phyloP scores from a whole-genome alignment of 2,888 invertebrate species.

The Hetaerina titia region DNA sequence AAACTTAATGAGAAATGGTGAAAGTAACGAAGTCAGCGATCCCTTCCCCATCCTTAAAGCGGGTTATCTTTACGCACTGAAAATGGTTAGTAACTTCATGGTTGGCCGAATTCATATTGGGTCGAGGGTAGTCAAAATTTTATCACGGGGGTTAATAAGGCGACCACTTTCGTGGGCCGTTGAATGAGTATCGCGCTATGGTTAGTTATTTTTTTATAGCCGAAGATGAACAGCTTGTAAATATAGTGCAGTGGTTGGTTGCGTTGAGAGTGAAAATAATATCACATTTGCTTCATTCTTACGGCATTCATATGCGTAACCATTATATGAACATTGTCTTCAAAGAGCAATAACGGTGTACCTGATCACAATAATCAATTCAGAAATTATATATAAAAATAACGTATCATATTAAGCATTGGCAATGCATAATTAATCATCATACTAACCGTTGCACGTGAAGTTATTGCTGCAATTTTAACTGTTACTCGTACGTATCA shows the following conservation, averaged over 20 bases:
- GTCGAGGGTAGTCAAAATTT: constrained; percentile 24
- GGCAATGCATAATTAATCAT: too few relatives aligned
- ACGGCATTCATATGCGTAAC: too few relatives aligned
- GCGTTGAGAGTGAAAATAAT: neutral
- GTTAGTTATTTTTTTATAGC: neutral
- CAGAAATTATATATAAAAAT: too few relatives aligned
- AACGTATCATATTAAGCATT: too few relatives aligned
- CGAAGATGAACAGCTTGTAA: neutral
- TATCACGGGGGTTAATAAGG: constrained; percentile 11
- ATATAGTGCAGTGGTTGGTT: neutral
- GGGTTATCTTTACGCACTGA: constrained; percentile 8
- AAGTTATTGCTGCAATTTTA: too few relatives aligned
- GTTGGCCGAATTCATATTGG: neutral
- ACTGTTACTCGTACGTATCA: too few relatives aligned
- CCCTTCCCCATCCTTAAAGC: neutral
- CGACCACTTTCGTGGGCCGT: neutral
- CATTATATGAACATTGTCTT: too few relatives aligned
- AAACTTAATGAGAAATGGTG: constrained; percentile 8
- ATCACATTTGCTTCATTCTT: too few relatives aligned
- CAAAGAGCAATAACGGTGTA: too few relatives aligned
- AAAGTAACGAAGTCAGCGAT: constrained; percentile 21
- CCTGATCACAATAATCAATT: too few relatives aligned
- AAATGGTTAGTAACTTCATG: neutral
- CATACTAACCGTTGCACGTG: too few relatives aligned
- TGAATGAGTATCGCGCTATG: neutral